Percentiles rank a stretch among this genome's conserved stretches.
Conservation (phyloP, 1,140 invertebrate species). For the Drosophila neocordata region DNA sequence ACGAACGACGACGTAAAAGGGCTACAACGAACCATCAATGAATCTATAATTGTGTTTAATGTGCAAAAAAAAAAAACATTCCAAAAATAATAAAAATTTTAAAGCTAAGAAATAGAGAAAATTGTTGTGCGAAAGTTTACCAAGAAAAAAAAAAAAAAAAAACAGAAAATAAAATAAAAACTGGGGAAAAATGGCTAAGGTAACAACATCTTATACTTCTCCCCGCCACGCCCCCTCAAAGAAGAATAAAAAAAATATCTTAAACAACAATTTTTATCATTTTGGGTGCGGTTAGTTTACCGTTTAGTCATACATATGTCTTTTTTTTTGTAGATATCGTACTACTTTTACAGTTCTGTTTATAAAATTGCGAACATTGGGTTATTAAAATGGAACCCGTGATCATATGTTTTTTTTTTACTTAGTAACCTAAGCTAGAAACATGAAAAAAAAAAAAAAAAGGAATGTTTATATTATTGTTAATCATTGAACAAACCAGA, state of each 20-base stretch:
- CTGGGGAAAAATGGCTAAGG: slow-evolving; percentile 59
- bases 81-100: slow-evolving; percentile 31
- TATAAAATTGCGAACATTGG: not conserved
- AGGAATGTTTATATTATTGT: too few species aligned
- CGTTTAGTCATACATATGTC: slow-evolving; percentile 19
- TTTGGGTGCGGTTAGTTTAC: slow-evolving; percentile 16
- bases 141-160: too few species aligned
- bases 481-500: too few species aligned
- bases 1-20: slow-evolving; percentile 24
- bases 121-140: slow-evolving; percentile 47
- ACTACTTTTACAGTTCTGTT: slow-evolving; percentile 5
- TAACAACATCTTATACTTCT: slow-evolving; percentile 31
- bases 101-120: slow-evolving; percentile 3
- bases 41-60: slow-evolving; percentile 49
- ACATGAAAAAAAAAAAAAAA: too few species aligned
- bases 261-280: slow-evolving; percentile 13
- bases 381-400: too few species aligned
- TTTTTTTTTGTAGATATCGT: slow-evolving; percentile 1
- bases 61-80: slow-evolving; percentile 43
- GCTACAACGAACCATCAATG: slow-evolving; percentile 36
- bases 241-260: not conserved
- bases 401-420: too few species aligned
- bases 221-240: too few species aligned
- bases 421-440: not conserved
- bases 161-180: too few species aligned